Evolutionary conservation across 2,797 vertebrate species (phyloP).

Genomic region (Phrynocephalus guinanensis): DNA sequence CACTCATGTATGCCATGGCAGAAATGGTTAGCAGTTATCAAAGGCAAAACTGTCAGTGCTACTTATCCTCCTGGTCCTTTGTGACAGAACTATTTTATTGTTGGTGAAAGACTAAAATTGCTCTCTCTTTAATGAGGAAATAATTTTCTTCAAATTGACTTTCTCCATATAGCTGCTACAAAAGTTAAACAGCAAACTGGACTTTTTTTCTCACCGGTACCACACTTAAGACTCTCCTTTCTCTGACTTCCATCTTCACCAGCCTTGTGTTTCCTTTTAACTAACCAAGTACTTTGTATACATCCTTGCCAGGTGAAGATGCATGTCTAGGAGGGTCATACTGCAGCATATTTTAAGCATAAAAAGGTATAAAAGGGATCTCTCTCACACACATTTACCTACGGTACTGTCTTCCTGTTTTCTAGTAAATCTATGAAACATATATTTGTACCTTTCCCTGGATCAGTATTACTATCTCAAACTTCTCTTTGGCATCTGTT

Average conservation of each 20-base stretch:
- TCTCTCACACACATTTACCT: too few species aligned
- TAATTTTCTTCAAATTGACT: conserved; percentile 35
- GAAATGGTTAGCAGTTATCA: conserved; percentile 36
- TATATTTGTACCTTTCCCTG: conserved; percentile 3
- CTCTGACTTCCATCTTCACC: too few species aligned
- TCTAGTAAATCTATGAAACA: conserved; percentile 24
- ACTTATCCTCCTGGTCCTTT: conserved; percentile 42
- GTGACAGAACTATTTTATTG: conserved; percentile 44
- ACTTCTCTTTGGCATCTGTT: conserved; percentile 51
- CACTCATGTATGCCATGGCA: conserved; percentile 11
- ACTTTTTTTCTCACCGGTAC: conserved; percentile 22
- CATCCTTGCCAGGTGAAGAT: neutral
- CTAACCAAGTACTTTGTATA: conserved; percentile 10
- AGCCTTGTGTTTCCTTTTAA: neutral
- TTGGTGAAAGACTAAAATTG: conserved; percentile 54
- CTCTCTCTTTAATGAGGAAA: conserved; percentile 56
- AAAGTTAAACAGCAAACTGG: conserved; percentile 35
- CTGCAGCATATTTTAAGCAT: conserved; percentile 15
- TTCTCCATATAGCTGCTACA: neutral
- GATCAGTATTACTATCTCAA: conserved; percentile 31
- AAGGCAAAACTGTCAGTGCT: conserved; percentile 38
- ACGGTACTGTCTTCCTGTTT: neutral
- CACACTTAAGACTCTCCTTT: neutral
- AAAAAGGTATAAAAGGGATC: neutral
- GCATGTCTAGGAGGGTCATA: neutral